A percentile compares a stretch with the other conserved stretches of the same genome.
These are phyloP conservation scores for Crenuchus spilurus DNA, from an alignment of 2,797 vertebrate genomes.

Conservation along the genomic window DNA sequence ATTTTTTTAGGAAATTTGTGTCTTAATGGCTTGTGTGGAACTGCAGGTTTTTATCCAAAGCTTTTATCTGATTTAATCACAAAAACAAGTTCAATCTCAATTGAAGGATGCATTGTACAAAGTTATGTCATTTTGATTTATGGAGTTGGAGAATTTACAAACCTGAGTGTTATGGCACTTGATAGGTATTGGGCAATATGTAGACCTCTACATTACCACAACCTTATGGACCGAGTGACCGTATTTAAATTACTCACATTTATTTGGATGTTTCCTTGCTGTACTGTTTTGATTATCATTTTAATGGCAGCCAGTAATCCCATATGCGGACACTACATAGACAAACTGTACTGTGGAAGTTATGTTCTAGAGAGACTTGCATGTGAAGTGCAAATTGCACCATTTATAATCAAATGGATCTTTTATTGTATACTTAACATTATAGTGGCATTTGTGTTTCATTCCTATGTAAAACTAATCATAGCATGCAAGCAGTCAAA, in stretches of 20 bases:
- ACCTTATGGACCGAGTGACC: constrained; percentile 12
- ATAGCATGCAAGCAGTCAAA: constrained; percentile 29
- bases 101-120: constrained; percentile 22
- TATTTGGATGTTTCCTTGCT: constrained; percentile 23
- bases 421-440: neutral
- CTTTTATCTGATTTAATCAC: constrained; percentile 21
- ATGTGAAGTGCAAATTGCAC: neutral
- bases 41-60: constrained; percentile 26
- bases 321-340: constrained; percentile 9
- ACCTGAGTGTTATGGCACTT: constrained; percentile 29
- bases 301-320: neutral
- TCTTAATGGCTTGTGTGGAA: constrained; percentile 36
- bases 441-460: constrained; percentile 13
- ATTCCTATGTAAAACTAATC: constrained; percentile 31
- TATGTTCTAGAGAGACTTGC: constrained; percentile 2
- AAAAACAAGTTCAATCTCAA: constrained; percentile 14
- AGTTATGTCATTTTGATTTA: neutral
- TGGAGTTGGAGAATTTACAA: constrained; percentile 19
- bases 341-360: constrained; percentile 20
- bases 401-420: neutral
- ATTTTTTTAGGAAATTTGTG: constrained; percentile 37
- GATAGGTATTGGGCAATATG: constrained; percentile 27
- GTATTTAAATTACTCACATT: constrained; percentile 18
- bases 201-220: constrained; percentile 25
- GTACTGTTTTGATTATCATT: neutral